Base-by-base conservation (phyloP, 2,797 vertebrate genomes). In the Euphonia xanthogaster region DNA sequence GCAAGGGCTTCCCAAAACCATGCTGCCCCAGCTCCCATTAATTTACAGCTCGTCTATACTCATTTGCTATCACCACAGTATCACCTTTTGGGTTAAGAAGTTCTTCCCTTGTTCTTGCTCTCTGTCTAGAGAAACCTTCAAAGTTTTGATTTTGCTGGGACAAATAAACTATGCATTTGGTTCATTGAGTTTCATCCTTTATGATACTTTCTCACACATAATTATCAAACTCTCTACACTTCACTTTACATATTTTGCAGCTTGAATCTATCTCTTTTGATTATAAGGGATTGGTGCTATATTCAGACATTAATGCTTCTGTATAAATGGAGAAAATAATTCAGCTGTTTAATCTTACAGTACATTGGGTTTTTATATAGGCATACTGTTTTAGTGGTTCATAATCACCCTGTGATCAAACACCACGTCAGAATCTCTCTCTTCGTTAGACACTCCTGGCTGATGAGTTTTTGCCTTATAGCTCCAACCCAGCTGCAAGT, bases 321-420 rank as follows among this genome's bases (percentile, higher is more conserved):
- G 23, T 54, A 60, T 30, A 73, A 88, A 73, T 3, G 19, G 10
- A 86, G 24, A 60, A 87, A 88, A 91, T 25, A 54, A 71, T 76
- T 79, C 51, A 83, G 60, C 75, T 88, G 51, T 54, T 92, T 50
- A 66, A 90, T 65, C 72, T 80, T 65, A 91, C 44, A 39, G n/a
- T 42, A 60, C 86, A 50, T 67, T 94, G 83, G 42, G n/a, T 8
- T 91, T 94, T 91, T 39, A 77, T 10, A 45, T 30, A 86, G 72
- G 51, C 27, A 39, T 48, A 55, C 31, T 51, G 19, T 9, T 88
- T 83, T 35, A 91, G 55, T 30, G 40, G 25, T 44, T 79, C 85
- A 70, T 91, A 84, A 75, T 82, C 81, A 65, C 71, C 22, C 50
- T 50, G 39, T 31, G 30, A 75, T 45, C 77, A 91, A 91, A 76